These are phyloP conservation scores for Podotricha telesiphe DNA, from an alignment of 2,888 invertebrate species.

Conservation along the genomic window DNA sequence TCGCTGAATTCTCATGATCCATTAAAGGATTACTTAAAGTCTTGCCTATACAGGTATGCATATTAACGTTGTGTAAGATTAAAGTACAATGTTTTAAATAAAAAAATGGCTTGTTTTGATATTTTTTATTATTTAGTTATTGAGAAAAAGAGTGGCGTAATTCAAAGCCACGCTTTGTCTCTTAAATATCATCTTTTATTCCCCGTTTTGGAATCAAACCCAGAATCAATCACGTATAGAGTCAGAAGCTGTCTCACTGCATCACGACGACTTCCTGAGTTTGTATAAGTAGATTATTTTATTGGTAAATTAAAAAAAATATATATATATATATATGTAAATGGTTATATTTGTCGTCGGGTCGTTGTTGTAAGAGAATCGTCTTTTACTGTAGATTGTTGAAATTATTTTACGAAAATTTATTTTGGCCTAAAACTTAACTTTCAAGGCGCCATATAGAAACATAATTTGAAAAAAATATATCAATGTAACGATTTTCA, in stretches of 20 bases:
- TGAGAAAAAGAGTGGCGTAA: not conserved
- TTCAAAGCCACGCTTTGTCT: no score
- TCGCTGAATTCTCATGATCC: not conserved
- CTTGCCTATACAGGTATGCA: not conserved
- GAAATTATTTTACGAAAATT: no score
- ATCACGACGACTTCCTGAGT: no score
- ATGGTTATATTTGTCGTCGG: not conserved
- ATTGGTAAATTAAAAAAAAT: not conserved
- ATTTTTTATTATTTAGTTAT: not conserved
- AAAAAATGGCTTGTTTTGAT: not conserved
- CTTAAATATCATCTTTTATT: no score
- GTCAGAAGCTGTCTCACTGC: no score
- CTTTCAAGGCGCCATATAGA: no score
- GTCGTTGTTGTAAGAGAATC: not conserved
- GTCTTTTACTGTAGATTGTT: not conserved
- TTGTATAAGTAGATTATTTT: no score
- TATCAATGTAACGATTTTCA: no score
- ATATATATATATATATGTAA: not conserved
- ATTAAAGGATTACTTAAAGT: slow-evolving; percentile 12
- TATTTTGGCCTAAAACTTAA: no score
- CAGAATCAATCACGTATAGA: no score
- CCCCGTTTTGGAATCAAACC: no score
- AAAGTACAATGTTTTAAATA: not conserved
- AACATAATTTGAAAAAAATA: no score
- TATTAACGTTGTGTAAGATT: not conserved